phyloP scores from a whole-genome alignment of 2,888 invertebrate species.

The Patella ulyssiponensis region DNA sequence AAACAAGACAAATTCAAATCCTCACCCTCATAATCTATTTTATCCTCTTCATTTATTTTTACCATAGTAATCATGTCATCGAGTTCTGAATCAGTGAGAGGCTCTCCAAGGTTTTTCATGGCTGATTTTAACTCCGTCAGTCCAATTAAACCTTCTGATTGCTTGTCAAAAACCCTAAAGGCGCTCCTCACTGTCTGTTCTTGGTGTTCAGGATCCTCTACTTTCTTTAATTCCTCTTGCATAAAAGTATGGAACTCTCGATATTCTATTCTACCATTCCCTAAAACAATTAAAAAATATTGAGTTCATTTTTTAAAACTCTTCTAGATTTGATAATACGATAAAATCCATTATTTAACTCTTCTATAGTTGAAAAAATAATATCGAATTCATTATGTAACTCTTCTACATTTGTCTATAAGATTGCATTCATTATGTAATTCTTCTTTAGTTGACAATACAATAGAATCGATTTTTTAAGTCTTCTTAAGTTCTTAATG shows the following conservation, averaged over 20 bases:
- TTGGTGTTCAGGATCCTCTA: conserved; percentile 46
- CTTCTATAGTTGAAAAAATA: too few relatives aligned
- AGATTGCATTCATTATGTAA: too few relatives aligned
- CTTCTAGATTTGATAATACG: too few relatives aligned
- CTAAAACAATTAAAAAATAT: conserved; percentile 36
- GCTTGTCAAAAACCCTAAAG: conserved; percentile 51
- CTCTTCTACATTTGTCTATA: too few relatives aligned
- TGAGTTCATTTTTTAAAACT: too few relatives aligned
- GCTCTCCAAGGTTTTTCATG: conserved; percentile 62
- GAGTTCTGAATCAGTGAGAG: conserved; percentile 55
- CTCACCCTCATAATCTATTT: conserved; percentile 61
- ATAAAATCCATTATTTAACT: too few relatives aligned
- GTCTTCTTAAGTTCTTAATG: too few relatives aligned
- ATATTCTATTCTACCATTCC: conserved; percentile 58
- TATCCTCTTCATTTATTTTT: conserved; percentile 58
- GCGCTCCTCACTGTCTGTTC: conserved; percentile 53
- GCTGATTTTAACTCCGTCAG: conserved; percentile 46
- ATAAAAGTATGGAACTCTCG: conserved; percentile 59
- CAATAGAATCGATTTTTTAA: too few relatives aligned
- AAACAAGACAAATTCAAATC: too few relatives aligned
- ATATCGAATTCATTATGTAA: too few relatives aligned
- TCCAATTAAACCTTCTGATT: conserved; percentile 49
- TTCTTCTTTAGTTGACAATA: too few relatives aligned
- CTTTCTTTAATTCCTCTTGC: conserved; percentile 52
- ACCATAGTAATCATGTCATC: conserved; percentile 61